Evolutionary conservation across 2,888 invertebrate species (phyloP).

Genomic region (Polymixis lichenea): DNA sequence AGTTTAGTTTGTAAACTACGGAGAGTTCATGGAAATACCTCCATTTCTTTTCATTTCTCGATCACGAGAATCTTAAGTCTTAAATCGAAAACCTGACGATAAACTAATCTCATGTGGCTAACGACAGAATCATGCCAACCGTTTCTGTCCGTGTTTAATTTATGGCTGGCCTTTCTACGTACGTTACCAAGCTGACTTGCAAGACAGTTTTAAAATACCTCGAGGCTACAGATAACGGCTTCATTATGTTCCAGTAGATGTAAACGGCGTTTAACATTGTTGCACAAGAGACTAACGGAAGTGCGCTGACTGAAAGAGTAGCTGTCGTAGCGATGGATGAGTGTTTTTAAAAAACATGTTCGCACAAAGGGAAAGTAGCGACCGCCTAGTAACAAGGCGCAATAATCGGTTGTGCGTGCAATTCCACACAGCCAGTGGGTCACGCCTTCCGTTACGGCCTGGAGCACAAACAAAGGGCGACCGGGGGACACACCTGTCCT

Average conservation of each 20-base stretch:
- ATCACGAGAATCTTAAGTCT: neutral
- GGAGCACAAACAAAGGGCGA: conserved; percentile 67
- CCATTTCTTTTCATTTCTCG: conserved; percentile 11
- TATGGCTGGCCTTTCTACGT: conserved; percentile 51
- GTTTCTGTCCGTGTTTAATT: conserved; percentile 49
- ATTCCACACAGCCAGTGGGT: conserved; percentile 67
- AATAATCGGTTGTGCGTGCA: conserved; percentile 69
- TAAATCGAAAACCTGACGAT: conserved; percentile 14
- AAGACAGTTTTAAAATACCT: conserved; percentile 59
- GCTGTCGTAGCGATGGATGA: conserved; percentile 58
- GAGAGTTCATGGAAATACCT: neutral
- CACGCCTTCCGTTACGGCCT: conserved; percentile 71
- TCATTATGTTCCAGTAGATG: conserved; percentile 49
- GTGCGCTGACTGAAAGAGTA: conserved; percentile 58
- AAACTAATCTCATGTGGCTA: conserved; percentile 17
- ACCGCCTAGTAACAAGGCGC: conserved; percentile 58
- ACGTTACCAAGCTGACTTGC: conserved; percentile 42
- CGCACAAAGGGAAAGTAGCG: conserved; percentile 66
- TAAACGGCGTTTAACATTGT: conserved; percentile 49
- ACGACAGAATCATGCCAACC: conserved; percentile 6
- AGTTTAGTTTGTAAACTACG: conserved; percentile 6
- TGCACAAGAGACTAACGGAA: conserved; percentile 64
- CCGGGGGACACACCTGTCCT: conserved; percentile 72
- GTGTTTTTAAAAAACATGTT: conserved; percentile 65
- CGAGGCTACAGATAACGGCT: conserved; percentile 61